Evolutionary conservation across 2,888 invertebrate species (phyloP).

Genomic region (Priocnemis perturbator): DNA sequence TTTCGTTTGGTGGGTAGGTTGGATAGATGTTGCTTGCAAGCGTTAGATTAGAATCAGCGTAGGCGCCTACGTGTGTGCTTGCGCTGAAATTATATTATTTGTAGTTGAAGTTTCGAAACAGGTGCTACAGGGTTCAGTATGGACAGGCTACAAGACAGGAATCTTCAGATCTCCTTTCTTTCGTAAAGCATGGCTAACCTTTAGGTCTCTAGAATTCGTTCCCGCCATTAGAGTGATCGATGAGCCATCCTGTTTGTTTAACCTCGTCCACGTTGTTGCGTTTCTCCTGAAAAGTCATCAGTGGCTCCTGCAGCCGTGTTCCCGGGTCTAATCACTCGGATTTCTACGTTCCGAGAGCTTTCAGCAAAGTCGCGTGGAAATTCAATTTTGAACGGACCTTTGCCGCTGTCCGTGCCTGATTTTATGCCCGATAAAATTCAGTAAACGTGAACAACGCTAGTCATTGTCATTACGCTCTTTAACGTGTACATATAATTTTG

Average conservation of each 20-base stretch:
- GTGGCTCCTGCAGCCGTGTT: background rate
- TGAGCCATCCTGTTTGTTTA: constrained; percentile 63
- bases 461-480: no score
- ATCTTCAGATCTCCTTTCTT: no score
- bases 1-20: no score
- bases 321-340: constrained; percentile 1
- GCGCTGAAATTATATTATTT: no score
- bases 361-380: constrained; percentile 12
- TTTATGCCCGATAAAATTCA: no score
- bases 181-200: constrained; percentile 10
- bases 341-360: background rate
- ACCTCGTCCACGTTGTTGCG: constrained; percentile 35
- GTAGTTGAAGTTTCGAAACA: background rate
- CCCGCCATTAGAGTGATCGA: constrained; percentile 64
- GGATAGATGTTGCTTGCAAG: no score
- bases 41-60: no score
- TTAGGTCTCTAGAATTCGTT: constrained; percentile 50
- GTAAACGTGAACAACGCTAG: no score
- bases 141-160: background rate
- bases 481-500: no score
- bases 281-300: background rate
- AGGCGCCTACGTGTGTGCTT: no score
- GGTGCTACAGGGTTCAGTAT: background rate
- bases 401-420: no score
- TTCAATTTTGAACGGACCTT: constrained; percentile 3